Evolutionary conservation across 2,797 vertebrate species (phyloP).

Genomic region (Furcifer pardalis): DNA sequence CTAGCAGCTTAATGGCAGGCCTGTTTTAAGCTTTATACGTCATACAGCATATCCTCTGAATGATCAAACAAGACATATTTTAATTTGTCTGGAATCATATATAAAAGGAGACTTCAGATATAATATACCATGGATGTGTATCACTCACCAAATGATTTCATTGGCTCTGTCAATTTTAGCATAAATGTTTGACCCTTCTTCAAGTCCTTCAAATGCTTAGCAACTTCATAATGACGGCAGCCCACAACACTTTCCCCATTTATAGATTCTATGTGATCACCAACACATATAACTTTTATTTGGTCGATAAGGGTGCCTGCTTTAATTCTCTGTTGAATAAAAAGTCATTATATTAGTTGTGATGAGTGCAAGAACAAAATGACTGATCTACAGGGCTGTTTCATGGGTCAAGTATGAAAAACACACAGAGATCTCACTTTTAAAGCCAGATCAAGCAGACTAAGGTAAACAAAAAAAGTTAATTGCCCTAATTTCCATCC

Average conservation of each 20-base stretch:
- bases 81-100: background rate
- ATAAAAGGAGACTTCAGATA: background rate
- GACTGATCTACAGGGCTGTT: background rate
- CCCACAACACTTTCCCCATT: constrained; percentile 88
- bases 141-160: constrained; percentile 95
- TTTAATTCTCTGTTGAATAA: constrained; percentile 86
- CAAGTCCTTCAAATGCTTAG: constrained; percentile 92
- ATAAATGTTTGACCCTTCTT: constrained; percentile 85
- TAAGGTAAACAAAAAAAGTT: background rate
- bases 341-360: constrained; percentile 35
- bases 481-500: background rate
- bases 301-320: constrained; percentile 88
- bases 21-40: constrained; percentile 1
- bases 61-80: background rate
- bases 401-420: background rate
- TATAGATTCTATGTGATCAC: constrained; percentile 93
- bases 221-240: constrained; percentile 91
- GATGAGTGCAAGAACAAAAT: constrained; percentile 10
- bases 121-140: background rate
- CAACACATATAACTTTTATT: constrained; percentile 87
- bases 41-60: background rate
- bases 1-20: background rate
- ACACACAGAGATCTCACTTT: background rate
- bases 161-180: constrained; percentile 89
- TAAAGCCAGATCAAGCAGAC: background rate